Percentiles rank a stretch among this genome's conserved stretches.
phyloP scores from a whole-genome alignment of 2,888 invertebrate species.

The Parnassius glacialis region DNA sequence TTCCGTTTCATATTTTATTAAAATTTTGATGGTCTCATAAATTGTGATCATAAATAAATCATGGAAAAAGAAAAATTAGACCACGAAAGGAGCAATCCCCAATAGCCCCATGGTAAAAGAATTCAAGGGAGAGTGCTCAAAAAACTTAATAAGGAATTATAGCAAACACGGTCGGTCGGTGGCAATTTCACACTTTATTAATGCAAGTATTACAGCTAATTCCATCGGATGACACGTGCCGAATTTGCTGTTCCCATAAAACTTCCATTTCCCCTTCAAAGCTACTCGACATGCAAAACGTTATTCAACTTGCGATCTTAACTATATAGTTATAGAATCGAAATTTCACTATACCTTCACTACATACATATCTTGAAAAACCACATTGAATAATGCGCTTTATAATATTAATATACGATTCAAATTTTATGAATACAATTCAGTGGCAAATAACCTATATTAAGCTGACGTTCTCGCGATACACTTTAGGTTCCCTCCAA shows the following conservation, averaged over 20 bases:
- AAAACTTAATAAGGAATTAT: conserved; percentile 74
- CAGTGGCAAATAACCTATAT: conserved; percentile 11
- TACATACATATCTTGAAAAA: neutral
- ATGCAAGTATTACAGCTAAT: conserved; percentile 79
- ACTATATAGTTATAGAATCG: neutral
- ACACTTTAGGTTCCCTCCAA: conserved; percentile 54
- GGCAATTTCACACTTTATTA: conserved; percentile 81
- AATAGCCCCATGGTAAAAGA: conserved; percentile 28
- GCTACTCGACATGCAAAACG: conserved; percentile 4
- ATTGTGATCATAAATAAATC: too few species aligned
- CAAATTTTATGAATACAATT: conserved; percentile 20
- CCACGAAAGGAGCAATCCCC: conserved; percentile 23
- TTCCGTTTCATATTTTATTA: too few species aligned
- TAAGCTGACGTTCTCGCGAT: conserved; percentile 32
- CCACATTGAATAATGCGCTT: conserved; percentile 21
- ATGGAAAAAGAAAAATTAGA: too few species aligned
- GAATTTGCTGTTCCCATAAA: conserved; percentile 77
- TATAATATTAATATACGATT: conserved; percentile 42
- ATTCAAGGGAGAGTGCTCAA: conserved; percentile 39
- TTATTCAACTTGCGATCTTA: conserved; percentile 51
- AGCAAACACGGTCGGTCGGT: conserved; percentile 69
- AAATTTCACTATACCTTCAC: conserved; percentile 15
- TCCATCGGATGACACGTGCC: conserved; percentile 77
- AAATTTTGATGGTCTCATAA: too few species aligned
- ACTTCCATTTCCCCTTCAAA: conserved; percentile 49